Conservation (phyloP, 2,888 invertebrate species). For the Diarsia mendica region DNA sequence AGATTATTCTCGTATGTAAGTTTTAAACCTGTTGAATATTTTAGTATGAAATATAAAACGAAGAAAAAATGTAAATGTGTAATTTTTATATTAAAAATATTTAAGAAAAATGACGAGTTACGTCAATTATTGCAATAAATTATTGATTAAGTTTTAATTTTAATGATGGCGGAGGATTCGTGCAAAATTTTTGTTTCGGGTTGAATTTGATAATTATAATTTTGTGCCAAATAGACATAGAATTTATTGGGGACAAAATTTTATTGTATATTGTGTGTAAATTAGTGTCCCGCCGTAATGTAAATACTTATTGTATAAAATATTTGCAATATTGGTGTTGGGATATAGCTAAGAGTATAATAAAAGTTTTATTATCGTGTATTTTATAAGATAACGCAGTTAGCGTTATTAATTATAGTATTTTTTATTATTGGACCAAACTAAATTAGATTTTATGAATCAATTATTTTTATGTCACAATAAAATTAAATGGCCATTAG, state of each 20-base stretch:
- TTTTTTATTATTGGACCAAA: constrained; percentile 83
- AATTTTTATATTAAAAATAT: constrained; percentile 69
- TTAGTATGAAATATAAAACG: constrained; percentile 63
- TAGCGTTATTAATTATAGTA: constrained; percentile 77
- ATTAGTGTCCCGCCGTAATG: constrained; percentile 78
- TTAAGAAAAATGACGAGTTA: constrained; percentile 73
- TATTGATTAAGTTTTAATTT: constrained; percentile 66
- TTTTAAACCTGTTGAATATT: constrained; percentile 65
- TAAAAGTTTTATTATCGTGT: constrained; percentile 57
- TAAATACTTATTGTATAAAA: constrained; percentile 72
- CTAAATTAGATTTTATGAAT: constrained; percentile 85
- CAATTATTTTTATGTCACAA: constrained; percentile 69
- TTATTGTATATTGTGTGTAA: constrained; percentile 71
- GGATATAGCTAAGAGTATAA: constrained; percentile 66
- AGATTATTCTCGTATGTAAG: constrained; percentile 72
- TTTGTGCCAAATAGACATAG: constrained; percentile 89
- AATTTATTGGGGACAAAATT: constrained; percentile 89
- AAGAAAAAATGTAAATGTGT: constrained; percentile 59
- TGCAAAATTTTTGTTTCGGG: constrained; percentile 59
- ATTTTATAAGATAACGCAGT: constrained; percentile 78
- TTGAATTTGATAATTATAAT: constrained; percentile 73
- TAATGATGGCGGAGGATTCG: constrained; percentile 66
- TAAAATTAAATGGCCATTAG: constrained; percentile 83
- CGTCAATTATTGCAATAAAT: constrained; percentile 71
- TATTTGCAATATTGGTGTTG: constrained; percentile 80